Evolutionary conservation across 2,797 vertebrate species (phyloP).

Genomic region (Acanthurus leucopareius): DNA sequence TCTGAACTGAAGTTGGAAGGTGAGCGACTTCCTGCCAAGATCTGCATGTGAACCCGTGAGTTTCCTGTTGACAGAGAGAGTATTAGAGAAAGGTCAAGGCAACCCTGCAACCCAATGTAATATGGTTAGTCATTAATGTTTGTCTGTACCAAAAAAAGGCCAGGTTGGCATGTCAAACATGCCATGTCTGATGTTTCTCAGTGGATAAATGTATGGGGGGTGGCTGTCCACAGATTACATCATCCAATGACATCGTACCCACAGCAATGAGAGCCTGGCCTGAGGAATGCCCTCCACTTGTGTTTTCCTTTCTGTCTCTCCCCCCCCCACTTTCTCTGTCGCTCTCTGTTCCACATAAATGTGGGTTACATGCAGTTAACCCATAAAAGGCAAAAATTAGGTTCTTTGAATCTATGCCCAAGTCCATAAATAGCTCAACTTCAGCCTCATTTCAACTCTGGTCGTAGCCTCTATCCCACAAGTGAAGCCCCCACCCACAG

Average conservation of each 20-base stretch:
- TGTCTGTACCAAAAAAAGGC: slow-evolving; percentile 44
- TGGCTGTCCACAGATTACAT: slow-evolving; percentile 62
- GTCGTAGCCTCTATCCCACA: slow-evolving; percentile 47
- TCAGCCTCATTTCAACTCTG: slow-evolving; percentile 63
- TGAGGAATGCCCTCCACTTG: slow-evolving; percentile 72
- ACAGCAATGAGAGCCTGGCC: slow-evolving; percentile 74
- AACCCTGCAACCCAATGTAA: slow-evolving; percentile 7
- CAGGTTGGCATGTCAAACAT: slow-evolving; percentile 51
- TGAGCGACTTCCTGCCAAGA: slow-evolving; percentile 56
- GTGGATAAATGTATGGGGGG: slow-evolving; percentile 49
- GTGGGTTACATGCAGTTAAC: slow-evolving; percentile 75
- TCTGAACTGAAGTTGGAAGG: slow-evolving; percentile 26
- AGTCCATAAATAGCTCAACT: slow-evolving; percentile 71
- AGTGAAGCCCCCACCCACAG: slow-evolving; percentile 62
- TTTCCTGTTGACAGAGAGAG: slow-evolving; percentile 61
- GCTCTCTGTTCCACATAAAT: slow-evolving; percentile 62
- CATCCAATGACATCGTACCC: slow-evolving; percentile 74
- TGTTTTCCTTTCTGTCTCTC: slow-evolving; percentile 57
- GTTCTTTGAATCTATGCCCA: slow-evolving; percentile 53
- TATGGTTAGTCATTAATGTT: slow-evolving; percentile 32
- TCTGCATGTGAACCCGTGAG: slow-evolving; percentile 15
- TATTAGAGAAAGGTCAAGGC: slow-evolving; percentile 39
- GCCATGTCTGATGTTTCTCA: slow-evolving; percentile 15
- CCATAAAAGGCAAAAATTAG: slow-evolving; percentile 76
- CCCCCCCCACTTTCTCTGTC: slow-evolving; percentile 7